Percentiles rank a stretch among this genome's conserved stretches.
phyloP scores from a whole-genome alignment of 1,140 invertebrate genomes.

The Lysiphlebus fabarum region DNA sequence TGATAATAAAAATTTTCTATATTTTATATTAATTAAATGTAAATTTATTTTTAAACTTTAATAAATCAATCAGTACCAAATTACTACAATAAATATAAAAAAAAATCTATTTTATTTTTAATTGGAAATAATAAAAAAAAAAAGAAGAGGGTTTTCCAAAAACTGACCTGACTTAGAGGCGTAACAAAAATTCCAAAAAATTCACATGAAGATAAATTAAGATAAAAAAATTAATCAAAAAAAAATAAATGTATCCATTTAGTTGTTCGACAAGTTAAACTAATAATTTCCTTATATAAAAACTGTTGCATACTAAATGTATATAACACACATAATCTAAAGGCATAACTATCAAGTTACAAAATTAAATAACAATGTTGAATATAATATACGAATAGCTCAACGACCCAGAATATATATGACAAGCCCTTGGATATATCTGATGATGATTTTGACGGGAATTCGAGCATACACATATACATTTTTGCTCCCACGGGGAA shows the following conservation, averaged over 20 bases:
- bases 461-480: slow-evolving; percentile 2
- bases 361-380: slow-evolving; percentile 50
- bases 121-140: too few relatives aligned
- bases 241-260: slow-evolving; percentile 1
- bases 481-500: slow-evolving; percentile 2
- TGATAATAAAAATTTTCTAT: too few relatives aligned
- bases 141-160: too few relatives aligned
- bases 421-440: slow-evolving; percentile 25
- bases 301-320: slow-evolving; percentile 9
- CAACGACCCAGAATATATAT: slow-evolving; percentile 1
- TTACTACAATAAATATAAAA: too few relatives aligned
- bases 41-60: too few relatives aligned
- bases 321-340: slow-evolving; percentile 7
- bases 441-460: slow-evolving; percentile 40
- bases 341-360: slow-evolving; percentile 38
- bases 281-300: slow-evolving; percentile 30
- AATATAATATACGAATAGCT: slow-evolving; percentile 8
- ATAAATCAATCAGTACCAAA: too few relatives aligned
- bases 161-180: too few relatives aligned
- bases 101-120: too few relatives aligned
- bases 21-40: too few relatives aligned
- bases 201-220: not conserved
- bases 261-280: not conserved
- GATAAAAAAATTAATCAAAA: slow-evolving; percentile 9
- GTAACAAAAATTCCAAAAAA: too few relatives aligned